Evolutionary conservation across 2,797 vertebrate genomes (phyloP), one percentile per base, ranked within the genome.

Genomic region (Liparis tanakae): DNA sequence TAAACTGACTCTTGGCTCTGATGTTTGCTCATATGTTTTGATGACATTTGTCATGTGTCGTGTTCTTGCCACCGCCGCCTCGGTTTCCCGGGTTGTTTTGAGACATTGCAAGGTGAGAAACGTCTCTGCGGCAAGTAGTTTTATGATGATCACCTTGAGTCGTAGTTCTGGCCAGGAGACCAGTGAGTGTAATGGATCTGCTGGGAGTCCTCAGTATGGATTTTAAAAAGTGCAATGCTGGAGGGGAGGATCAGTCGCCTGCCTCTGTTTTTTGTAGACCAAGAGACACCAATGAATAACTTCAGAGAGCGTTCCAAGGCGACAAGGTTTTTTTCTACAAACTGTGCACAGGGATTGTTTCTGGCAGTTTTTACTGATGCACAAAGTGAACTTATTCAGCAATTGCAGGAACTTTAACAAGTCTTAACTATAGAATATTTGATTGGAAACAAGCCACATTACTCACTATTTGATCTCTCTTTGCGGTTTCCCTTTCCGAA

Each of bases 161-260:
- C 89, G 87, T 93, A 92, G 89, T 95, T 96, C 94, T 92, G 94
- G 88, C 89, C 92, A 92, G 93, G 92, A 94, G 93, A 94, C 92
- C 90, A 94, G 95, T 95, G 95, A 95, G 94, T 91, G 94, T 94
- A 96, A 96, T 94, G 90, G 90, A 90, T 93, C 95, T 93, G 85
- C 62, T 87, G 93, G 94, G 95, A 95, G 91, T 89, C 83, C 85
- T 92, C 85, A 76, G 93, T 95, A 93, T 92, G 94, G 93, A 95
- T 97, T 96, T 96, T 96, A 95, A 91, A 93, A 91, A 89, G 85
- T 81, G 79, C 73, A 76, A 66, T 50, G 80, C 78, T 88, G 78
- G 70, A 87, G 78, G 69, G 78, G 65, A 77, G 85, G 94, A 95
- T 96, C 93, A 88, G 92, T 94, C 90, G 84, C 83, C 82, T 85